Evolutionary conservation across 2,888 invertebrate species (phyloP), one percentile per base, ranked within the genome.

Genomic region (Heliconius ethilla): DNA sequence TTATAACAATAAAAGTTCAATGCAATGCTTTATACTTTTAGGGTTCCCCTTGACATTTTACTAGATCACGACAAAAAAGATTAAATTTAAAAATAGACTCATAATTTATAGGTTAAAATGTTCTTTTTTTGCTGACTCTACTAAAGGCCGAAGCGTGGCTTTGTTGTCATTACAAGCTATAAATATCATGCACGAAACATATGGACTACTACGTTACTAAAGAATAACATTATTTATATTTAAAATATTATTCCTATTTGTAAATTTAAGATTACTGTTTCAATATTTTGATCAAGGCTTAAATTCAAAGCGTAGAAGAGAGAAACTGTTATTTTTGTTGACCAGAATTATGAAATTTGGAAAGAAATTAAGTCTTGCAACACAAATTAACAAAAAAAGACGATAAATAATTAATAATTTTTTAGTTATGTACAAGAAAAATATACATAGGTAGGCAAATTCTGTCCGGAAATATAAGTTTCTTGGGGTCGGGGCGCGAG

Each of bases 111-210:
- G n/a, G 6, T 22, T 7, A 6, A 33, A 33, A 1, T 33, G 33
- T n/a, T n/a, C 3, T n/a, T 69, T 40, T 59, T 63, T 18, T 88
- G 85, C 86, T 84, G 79, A 83, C 88, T 29, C 81, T 88, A 85
- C 85, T 77, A 79, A 80, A 82, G 83, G 84, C 85, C 84, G 22
- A 29, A n/a, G 22, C 63, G 45, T 67, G 75, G 85, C 85, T 80
- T 85, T 88, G 89, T 87, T 88, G 87, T 87, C 86, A 85, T 85
- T 84, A 82, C 82, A 80, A 79, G 82, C 86, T 89, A 90, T 86
- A 87, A 88, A 89, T 89, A 90, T 75, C 59, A n/a, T n/a, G 72
- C 59, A 59, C 37, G 55, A 72, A 69, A 72, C 72, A 72, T 72
- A 72, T 72, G 72, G 72, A 72, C 72, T 72, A 25, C 59, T 59